Evolutionary conservation across 2,888 invertebrate genomes (phyloP), one percentile per base, ranked within the genome.

Genomic region (Tubulanus polymorphus): DNA sequence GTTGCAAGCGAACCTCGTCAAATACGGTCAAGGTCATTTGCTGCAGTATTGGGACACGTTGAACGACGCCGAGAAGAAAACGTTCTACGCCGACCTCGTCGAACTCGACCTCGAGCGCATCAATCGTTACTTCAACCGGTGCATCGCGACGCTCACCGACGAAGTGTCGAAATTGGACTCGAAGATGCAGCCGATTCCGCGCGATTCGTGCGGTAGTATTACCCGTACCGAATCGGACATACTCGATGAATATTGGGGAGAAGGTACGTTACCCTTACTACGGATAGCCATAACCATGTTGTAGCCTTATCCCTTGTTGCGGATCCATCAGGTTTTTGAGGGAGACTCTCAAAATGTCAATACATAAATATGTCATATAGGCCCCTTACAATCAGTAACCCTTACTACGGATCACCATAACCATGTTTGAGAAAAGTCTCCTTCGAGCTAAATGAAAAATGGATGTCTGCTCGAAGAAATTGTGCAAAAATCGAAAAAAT

Each of bases 171-270:
- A 88, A 74, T 76, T 90, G 41, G 93, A 94, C 70, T 87, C 88
- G 61, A 85, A 88, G 60, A 82, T 95, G 73, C 86, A 90, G 70
- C 93, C 94, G 0, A 86, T 95, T 52, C 90, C 93, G 0, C 81
- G 86, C n/a, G 84, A 87, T 12, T 86, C 89, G 60, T 88, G 90
- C 66, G 89, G 90, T 50, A 88, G 91, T 0, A 86, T 89, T n/a
- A 84, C 85, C 0, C 81, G 85, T n/a, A 84, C 88, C 10, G 79
- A 82, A 1, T 68, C 81, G 0, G 86, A 88, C 12, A 84, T 86
- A 63, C 78, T 91, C 26, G 75, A 81, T 18, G 80, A 83, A 10
- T 94, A 92, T 71, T 85, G 88, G 70, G 81, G 82, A n/a, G 81
- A 85, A 65, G 95, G 88, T 65, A 62, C 62, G 65, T 54, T n/a